Evolutionary conservation across 2,113 vertebrate genomes (phyloP).

Genomic region (Podarcis raffonei): DNA sequence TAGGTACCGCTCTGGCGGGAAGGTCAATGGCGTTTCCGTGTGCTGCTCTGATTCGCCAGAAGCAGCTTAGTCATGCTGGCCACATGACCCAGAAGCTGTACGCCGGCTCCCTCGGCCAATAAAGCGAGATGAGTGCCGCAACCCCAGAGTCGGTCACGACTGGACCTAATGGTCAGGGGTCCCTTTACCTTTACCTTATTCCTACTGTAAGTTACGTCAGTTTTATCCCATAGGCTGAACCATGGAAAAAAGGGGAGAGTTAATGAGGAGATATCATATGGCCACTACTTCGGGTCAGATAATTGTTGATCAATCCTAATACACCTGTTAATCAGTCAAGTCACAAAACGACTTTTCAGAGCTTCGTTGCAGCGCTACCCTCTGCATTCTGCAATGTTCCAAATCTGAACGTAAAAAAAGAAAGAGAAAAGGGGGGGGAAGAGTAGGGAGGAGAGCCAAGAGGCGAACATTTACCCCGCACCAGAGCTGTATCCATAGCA

Average conservation of each 20-base stretch:
- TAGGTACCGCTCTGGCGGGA: too few species aligned
- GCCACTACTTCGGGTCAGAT: background rate
- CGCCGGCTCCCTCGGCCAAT: too few species aligned
- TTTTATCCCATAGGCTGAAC: background rate
- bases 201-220: too few species aligned
- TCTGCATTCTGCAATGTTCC: background rate
- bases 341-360: conserved; percentile 23
- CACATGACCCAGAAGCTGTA: too few species aligned
- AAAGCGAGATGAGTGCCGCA: too few species aligned
- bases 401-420: background rate
- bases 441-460: conserved; percentile 57
- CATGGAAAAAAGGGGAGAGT: background rate
- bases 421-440: too few species aligned
- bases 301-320: conserved; percentile 43
- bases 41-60: too few species aligned
- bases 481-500: conserved; percentile 73
- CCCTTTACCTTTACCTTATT: too few species aligned
- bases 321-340: conserved; percentile 8
- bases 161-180: too few species aligned
- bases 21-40: too few species aligned
- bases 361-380: conserved; percentile 35
- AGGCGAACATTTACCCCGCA: conserved; percentile 69
- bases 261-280: background rate
- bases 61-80: too few species aligned
- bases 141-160: too few species aligned